These are phyloP conservation scores for Philaenus spumarius DNA, from an alignment of 1,140 invertebrate species.

Conservation along the genomic window DNA sequence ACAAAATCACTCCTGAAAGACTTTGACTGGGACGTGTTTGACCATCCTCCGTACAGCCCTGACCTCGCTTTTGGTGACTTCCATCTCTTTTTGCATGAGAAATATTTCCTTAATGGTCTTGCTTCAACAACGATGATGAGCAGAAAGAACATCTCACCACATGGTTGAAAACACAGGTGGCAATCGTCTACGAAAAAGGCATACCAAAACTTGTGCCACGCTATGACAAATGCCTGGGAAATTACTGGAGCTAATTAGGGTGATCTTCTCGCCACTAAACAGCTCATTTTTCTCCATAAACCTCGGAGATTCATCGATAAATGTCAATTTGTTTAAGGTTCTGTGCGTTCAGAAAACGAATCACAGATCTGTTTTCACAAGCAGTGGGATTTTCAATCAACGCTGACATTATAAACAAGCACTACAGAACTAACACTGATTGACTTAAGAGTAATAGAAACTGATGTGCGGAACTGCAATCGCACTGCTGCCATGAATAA, in stretches of 20 bases:
- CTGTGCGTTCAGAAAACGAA: no score
- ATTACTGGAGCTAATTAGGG: not conserved
- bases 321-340: no score
- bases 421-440: no score
- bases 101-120: conserved; percentile 20
- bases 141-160: conserved; percentile 8
- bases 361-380: no score
- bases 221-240: conserved; percentile 19
- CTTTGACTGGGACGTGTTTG: conserved; percentile 34
- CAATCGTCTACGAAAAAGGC: conserved; percentile 9
- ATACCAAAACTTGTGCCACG: conserved; percentile 15
- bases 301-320: no score
- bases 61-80: conserved; percentile 36
- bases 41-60: conserved; percentile 33
- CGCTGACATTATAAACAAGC: no score
- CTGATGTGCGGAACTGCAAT: no score
- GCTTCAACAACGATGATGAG: conserved; percentile 14
- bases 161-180: conserved; percentile 13
- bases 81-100: conserved; percentile 30
- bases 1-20: conserved; percentile 8
- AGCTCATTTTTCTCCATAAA: no score
- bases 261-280: no score
- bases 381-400: no score
- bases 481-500: no score
- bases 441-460: no score